Base-by-base conservation (phyloP, 2,888 invertebrate species). In the Andrena bicolor region DNA sequence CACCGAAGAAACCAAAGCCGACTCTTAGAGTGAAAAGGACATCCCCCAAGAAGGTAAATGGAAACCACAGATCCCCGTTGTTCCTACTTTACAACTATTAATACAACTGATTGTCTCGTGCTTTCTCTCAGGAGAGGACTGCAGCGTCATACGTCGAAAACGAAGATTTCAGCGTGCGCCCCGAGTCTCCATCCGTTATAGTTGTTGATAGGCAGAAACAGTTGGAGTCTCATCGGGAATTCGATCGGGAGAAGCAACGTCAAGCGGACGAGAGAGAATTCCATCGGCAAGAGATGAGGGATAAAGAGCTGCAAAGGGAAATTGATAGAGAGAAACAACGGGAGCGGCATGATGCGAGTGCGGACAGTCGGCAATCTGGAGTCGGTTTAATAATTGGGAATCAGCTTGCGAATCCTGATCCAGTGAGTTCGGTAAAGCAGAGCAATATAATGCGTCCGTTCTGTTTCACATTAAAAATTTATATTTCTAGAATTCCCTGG, bases 1-100 rank as follows among this genome's bases (percentile, higher is more conserved):
- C 96, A 90, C 98, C 98, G 20, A 97, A 97, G 92, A 95, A 98
- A 91, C 98, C 98, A 20, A 98, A 98, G 94, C 98, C 98, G 1
- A 97, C 98, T 20, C 94, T 98, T 71, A 95, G 98, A 85, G 95
- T 95, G 78, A 97, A 97, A 92, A 95, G 96, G 77, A 95, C 95
- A 49, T 97, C 97, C 6, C 97, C 97, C 0, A 97, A 97, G 91
- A 97, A 97, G 94, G 97, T 97, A 89, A 92, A 94, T 51, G 28
- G n/a, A 26, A 32, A 5, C 2, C 2, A 5, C 20, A 48, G 30
- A 49, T 26, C 16, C 5, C 16, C 13, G 16, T 41, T 16, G 16
- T 16, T 41, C 41, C 4, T 16, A 41, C 41, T 41, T 41, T 4
- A 41, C 41, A 4, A 23, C 23, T 23, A 41, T 41, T 41, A 41